Base-by-base conservation (phyloP, 2,113 vertebrate genomes). In the Petroica traversi region DNA sequence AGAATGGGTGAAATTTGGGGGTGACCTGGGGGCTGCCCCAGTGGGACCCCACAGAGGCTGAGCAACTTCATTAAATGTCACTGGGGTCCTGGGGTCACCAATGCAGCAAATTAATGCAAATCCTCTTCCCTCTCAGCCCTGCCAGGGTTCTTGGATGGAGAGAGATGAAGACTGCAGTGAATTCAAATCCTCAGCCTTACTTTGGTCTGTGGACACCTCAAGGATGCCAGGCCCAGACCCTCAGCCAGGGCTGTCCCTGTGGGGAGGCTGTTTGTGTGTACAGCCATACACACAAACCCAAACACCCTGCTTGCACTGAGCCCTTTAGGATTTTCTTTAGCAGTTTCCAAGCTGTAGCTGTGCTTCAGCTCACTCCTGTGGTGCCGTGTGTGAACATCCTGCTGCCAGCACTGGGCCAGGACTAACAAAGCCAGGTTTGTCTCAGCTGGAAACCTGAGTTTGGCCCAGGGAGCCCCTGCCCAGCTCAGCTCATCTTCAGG, bases 1-100 rank as follows among this genome's bases (percentile, higher is more conserved):
- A 1, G 2, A 20, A 29, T 0, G 16, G 15, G 34, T 1, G 34
- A 18, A 25, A 8, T 0, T 1, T 0, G 4, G 23, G 68, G 26
- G 3, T 34, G 71, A 19, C 23, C 57, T 26, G 46, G 14, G 22
- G 20, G 36, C 3, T 4, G 17, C 24, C 16, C 23, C 38, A 6
- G 19, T 0, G 1, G 43, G 18, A 19, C 10, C 48, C 36, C 46
- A 8, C 23, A 1, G 59, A 25, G 48, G 19, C 33, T 6, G 19
- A 11, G 5, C 52, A 14, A 2, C 2, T 1, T 0, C 12, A 2
- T 2, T 8, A 10, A 15, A 14, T 4, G 4, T 14, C 68, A 0
- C 55, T 1, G 51, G 25, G 13, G 13, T 8, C 17, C 23, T 2
- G 4, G 83, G 36, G 28, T 12, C 63, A 16, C 33, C 46, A 19